phyloP scores from a whole-genome alignment of 2,888 invertebrate genomes.

The Nomada fabriciana region DNA sequence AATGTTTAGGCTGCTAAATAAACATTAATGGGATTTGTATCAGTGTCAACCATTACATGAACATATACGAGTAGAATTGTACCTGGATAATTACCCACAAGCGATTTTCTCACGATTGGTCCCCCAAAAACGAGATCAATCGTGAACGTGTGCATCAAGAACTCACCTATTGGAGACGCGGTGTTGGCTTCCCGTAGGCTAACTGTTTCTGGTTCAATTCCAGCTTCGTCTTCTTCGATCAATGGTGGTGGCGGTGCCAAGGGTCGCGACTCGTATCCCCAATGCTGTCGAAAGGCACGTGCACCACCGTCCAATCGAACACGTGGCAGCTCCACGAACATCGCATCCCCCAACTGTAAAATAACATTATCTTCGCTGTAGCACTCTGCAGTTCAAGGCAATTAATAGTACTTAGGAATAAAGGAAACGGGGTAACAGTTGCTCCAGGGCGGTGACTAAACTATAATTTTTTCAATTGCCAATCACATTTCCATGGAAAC shows the following conservation, averaged over 20 bases:
- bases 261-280: conserved; percentile 88
- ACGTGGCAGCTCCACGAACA: conserved; percentile 87
- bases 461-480: too few relatives aligned
- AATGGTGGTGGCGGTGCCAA: conserved; percentile 89
- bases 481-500: too few relatives aligned
- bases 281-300: conserved; percentile 86
- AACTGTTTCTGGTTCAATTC: conserved; percentile 87
- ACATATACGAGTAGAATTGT: too few relatives aligned
- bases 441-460: too few relatives aligned
- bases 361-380: conserved; percentile 1
- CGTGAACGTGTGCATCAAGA: neutral
- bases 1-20: too few relatives aligned
- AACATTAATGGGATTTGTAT: too few relatives aligned
- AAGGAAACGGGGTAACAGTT: too few relatives aligned
- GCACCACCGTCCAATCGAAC: conserved; percentile 90
- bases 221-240: conserved; percentile 88
- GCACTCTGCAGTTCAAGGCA: too few relatives aligned
- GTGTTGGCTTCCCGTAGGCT: conserved; percentile 88
- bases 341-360: conserved; percentile 86
- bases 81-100: too few relatives aligned
- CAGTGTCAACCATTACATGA: too few relatives aligned
- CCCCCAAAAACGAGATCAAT: conserved; percentile 29
- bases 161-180: conserved; percentile 87
- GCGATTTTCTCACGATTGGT: neutral
- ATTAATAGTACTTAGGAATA: neutral